Conservation (phyloP, 2,797 vertebrate genomes). For the Austrolebias charrua region DNA sequence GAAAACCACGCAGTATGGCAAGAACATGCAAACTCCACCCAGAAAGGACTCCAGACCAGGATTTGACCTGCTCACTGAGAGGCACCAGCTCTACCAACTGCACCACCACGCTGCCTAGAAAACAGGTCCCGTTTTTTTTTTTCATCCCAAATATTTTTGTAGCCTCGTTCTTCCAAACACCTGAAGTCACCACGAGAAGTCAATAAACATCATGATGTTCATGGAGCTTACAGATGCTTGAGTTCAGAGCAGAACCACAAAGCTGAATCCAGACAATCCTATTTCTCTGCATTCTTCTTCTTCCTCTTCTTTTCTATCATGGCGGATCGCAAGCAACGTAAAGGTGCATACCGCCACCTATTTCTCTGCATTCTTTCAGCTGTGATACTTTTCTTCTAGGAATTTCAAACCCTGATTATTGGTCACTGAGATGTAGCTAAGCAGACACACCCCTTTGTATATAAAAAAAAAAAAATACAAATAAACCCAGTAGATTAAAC, state of each 20-base stretch:
- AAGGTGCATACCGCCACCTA: no score
- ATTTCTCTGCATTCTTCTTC: constrained; percentile 8
- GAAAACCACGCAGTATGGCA: no score
- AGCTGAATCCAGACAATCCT: constrained; percentile 10
- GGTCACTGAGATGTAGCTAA: constrained; percentile 33
- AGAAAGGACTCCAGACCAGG: no score
- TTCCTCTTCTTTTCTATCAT: no score
- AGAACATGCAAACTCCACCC: no score
- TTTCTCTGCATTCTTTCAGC: constrained; percentile 10
- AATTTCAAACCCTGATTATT: constrained; percentile 61
- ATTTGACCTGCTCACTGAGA: no score
- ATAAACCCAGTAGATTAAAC: constrained; percentile 10
- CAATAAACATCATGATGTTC: constrained; percentile 45
- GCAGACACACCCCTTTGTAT: constrained; percentile 7
- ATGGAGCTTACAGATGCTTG: constrained; percentile 36
- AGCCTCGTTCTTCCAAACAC: constrained; percentile 17
- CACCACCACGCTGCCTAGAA: no score
- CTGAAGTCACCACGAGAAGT: constrained; percentile 29
- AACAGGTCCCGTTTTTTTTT: not conserved
- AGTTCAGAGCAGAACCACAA: constrained; percentile 26
- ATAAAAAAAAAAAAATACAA: constrained; percentile 19
- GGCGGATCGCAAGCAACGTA: no score
- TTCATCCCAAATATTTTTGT: constrained; percentile 10
- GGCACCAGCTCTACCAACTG: no score
- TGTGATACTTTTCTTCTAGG: constrained; percentile 29